A percentile compares a stretch with the other conserved stretches of the same genome.
Evolutionary conservation across 1,140 invertebrate genomes (phyloP).

Genomic region (Polypedilum vanderplanki): DNA sequence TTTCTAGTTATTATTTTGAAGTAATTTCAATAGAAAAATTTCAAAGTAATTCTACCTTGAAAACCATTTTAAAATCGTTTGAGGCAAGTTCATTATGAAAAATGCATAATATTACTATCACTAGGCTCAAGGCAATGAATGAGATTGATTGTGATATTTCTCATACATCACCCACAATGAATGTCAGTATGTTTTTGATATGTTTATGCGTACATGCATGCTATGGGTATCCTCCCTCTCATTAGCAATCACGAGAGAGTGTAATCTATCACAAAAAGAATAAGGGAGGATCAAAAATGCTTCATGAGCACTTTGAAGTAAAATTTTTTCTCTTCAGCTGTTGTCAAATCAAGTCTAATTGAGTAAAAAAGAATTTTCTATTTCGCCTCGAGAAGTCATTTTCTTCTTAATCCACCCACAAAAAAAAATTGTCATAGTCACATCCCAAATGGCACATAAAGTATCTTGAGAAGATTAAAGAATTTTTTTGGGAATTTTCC

Average conservation of each 20-base stretch:
- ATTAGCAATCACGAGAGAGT: background rate
- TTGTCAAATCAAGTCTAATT: background rate
- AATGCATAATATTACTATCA: background rate
- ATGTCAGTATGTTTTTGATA: conserved; percentile 1
- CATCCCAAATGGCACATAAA: background rate
- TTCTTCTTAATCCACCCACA: conserved; percentile 1
- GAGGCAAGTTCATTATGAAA: background rate
- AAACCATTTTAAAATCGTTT: too few species aligned
- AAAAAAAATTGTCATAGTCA: background rate
- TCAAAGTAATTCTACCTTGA: too few species aligned
- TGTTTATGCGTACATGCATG: background rate
- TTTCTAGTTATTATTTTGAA: too few species aligned
- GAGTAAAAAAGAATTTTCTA: background rate
- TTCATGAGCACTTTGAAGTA: too few species aligned
- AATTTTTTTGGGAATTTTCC: background rate
- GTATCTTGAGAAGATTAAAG: background rate
- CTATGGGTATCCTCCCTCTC: background rate
- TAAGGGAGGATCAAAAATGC: background rate
- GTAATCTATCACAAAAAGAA: background rate
- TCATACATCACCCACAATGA: background rate
- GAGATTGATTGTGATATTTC: background rate
- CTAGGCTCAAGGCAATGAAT: conserved; percentile 6
- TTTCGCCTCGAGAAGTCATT: background rate
- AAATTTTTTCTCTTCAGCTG: conserved; percentile 10
- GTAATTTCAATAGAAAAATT: too few species aligned